Evolutionary conservation across 2,888 invertebrate species (phyloP), one percentile per base, ranked within the genome.

Genomic region (Epirrhoe tristata): DNA sequence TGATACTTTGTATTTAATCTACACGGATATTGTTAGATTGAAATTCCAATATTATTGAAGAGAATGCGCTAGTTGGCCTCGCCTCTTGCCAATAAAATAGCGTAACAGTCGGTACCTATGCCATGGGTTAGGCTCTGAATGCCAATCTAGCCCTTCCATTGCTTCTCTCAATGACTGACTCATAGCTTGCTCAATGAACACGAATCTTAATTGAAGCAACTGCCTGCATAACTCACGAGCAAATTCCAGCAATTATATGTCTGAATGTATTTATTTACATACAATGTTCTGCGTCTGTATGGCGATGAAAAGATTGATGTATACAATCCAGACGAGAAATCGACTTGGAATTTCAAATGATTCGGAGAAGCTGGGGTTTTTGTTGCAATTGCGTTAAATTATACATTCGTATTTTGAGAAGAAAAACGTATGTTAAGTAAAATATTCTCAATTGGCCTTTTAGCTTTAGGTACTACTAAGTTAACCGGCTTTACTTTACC

Each of bases 161-260:
- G 74, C 78, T 84, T 84, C 80, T 83, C 86, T 91, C 89, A 91
- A 91, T 90, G 91, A 85, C 82, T 67, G 90, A 90, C 84, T 91
- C 91, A 91, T 73, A 77, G 52, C 48, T 56, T 52, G 60, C 82
- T 90, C 89, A 90, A 90, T 91, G 89, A 88, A 87, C 85, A 90
- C 88, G 86, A 84, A 84, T 84, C 86, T 86, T 88, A 90, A 92
- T 91, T 89, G 89, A 87, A 85, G 77, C 79, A 81, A 83, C 82
- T 79, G 79, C 79, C 77, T 76, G 77, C 77, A 82, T 81, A 80
- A 79, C 78, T 83, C 80, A 81, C 77, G 73, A 79, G 60, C 53
- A 46, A 54, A 69, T 72, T 72, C 74, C 68, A 52, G 51, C 71
- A 69, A 72, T 73, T 71, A 71, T 67, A 32, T 62, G 66, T 69